Conservation (phyloP, 2,888 invertebrate genomes). For the Dynastes grantii region DNA sequence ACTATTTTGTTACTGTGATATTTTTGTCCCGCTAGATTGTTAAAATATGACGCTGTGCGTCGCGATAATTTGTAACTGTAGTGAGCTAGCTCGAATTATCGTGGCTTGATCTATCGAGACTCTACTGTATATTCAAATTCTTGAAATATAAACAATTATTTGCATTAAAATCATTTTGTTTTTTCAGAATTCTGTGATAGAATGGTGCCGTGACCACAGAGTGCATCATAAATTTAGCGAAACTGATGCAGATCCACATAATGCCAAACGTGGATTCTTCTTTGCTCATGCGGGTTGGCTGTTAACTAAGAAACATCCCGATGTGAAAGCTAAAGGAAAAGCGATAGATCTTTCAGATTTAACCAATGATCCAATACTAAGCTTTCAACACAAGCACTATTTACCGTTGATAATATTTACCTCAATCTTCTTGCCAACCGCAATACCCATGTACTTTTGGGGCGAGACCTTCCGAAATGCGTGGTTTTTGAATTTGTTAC, state of each 20-base stretch:
- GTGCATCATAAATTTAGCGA: conserved; percentile 95
- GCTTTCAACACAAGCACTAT: conserved; percentile 92
- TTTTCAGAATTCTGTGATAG: conserved; percentile 66
- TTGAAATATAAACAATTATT: background rate
- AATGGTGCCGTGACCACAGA: conserved; percentile 87
- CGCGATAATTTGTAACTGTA: no score
- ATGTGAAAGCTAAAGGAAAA: conserved; percentile 89
- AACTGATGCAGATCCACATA: conserved; percentile 95
- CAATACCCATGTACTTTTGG: conserved; percentile 85
- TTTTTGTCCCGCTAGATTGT: no score
- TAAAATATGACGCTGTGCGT: no score
- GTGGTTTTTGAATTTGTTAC: conserved; percentile 81
- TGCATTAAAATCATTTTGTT: background rate
- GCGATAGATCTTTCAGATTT: conserved; percentile 90
- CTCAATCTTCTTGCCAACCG: conserved; percentile 85
- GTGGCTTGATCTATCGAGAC: no score
- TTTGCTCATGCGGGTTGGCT: conserved; percentile 98
- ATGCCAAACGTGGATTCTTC: conserved; percentile 94
- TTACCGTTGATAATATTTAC: conserved; percentile 81
- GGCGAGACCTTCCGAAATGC: conserved; percentile 80
- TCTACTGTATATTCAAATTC: no score
- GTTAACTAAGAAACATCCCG: conserved; percentile 90
- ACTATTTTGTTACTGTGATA: no score
- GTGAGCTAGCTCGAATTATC: no score
- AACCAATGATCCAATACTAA: conserved; percentile 83